Evolutionary conservation across 1,140 invertebrate species (phyloP).

Genomic region (Semibalanus balanoides): DNA sequence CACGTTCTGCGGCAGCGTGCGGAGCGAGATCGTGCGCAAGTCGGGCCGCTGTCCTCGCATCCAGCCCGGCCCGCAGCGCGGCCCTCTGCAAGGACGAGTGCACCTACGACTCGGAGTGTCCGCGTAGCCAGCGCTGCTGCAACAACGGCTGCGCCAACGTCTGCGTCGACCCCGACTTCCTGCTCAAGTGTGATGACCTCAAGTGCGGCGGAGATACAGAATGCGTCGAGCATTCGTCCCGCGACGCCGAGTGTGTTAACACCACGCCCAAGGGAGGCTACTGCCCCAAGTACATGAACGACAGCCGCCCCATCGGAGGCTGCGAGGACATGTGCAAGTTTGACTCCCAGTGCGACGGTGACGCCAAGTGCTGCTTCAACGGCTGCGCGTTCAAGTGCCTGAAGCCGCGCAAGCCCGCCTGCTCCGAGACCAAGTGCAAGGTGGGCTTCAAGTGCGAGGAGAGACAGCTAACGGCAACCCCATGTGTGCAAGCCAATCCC

Average conservation of each 20-base stretch:
- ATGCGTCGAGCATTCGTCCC: not conserved
- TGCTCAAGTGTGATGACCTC: not conserved
- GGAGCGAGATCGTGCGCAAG: not conserved
- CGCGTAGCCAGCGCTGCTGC: slow-evolving; percentile 1
- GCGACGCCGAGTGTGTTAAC: not conserved
- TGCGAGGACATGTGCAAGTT: slow-evolving; percentile 1
- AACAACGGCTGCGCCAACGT: slow-evolving; percentile 1
- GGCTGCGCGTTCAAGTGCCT: not conserved
- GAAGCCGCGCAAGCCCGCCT: not conserved
- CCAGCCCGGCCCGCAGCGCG: no score
- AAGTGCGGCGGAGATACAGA: not conserved
- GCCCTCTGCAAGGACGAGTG: slow-evolving; percentile 4
- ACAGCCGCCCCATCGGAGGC: not conserved
- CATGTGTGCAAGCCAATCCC: not conserved
- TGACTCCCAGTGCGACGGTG: not conserved
- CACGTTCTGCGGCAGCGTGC: not conserved
- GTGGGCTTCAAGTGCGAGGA: not conserved
- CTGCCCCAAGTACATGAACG: not conserved
- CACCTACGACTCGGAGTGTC: slow-evolving; percentile 3
- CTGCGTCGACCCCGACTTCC: not conserved
- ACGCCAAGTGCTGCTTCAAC: slow-evolving; percentile 6
- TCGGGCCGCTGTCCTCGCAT: not conserved
- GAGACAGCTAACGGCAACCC: not conserved
- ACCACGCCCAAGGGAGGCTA: not conserved
- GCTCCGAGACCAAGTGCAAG: slow-evolving; percentile 1